Conservation (phyloP, 1,140 invertebrate genomes). For the Eupristina koningsbergeri region DNA sequence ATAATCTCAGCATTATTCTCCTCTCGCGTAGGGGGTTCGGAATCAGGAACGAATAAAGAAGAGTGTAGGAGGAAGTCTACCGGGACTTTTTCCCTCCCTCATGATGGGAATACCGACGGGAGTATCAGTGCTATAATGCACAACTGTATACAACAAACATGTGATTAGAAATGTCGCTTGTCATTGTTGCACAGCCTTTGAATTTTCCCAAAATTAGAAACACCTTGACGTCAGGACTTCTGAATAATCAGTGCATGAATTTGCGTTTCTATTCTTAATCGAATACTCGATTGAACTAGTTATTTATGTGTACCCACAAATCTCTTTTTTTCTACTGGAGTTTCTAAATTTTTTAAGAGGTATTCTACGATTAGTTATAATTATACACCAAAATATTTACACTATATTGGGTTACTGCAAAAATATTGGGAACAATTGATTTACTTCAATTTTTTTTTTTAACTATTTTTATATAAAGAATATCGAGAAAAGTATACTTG, state of each 20-base stretch:
- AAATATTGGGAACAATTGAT: no score
- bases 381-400: no score
- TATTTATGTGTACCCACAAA: no score
- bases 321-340: no score
- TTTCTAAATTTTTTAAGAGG: no score
- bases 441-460: no score
- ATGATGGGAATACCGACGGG: slow-evolving; percentile 8
- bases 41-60: slow-evolving; percentile 44
- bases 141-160: slow-evolving; percentile 63
- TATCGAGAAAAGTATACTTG: no score
- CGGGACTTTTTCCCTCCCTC: slow-evolving; percentile 50
- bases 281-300: background rate
- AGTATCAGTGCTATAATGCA: slow-evolving; percentile 43
- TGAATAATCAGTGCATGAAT: background rate
- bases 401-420: no score
- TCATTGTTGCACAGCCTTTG: slow-evolving; percentile 50
- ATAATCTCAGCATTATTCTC: slow-evolving; percentile 70
- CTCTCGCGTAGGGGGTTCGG: background rate
- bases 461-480: no score
- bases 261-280: background rate
- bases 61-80: slow-evolving; percentile 59
- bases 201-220: slow-evolving; percentile 44
- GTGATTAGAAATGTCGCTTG: slow-evolving; percentile 63
- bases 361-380: no score
- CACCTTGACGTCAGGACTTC: background rate